A percentile compares a stretch with the other conserved stretches of the same genome.
Evolutionary conservation across 2,113 vertebrate genomes (phyloP).

Genomic region (Rhinogobius similis): DNA sequence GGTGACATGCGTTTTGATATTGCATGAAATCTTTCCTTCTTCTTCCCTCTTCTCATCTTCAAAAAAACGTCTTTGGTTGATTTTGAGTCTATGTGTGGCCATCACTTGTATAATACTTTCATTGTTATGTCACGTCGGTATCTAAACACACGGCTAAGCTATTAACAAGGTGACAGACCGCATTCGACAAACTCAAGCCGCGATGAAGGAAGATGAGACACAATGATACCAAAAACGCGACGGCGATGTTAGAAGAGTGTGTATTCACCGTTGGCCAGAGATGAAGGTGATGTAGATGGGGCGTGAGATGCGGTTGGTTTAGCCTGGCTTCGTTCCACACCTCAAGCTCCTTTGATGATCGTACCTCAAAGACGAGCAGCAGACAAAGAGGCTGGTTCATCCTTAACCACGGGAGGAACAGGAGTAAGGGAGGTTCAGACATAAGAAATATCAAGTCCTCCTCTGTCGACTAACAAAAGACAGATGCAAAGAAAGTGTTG

Average conservation of each 20-base stretch:
- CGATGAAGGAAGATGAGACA: constrained; percentile 39
- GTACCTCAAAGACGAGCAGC: constrained; percentile 55
- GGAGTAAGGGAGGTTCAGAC: constrained; percentile 41
- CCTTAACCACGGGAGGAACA: constrained; percentile 50
- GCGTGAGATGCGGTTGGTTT: constrained; percentile 55
- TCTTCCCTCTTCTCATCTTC: constrained; percentile 4
- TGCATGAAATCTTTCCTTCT: constrained; percentile 5
- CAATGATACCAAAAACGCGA: constrained; percentile 35
- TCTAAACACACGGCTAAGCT: constrained; percentile 51
- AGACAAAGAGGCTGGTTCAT: constrained; percentile 65
- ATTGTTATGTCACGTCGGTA: constrained; percentile 53
- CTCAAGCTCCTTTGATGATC: constrained; percentile 64
- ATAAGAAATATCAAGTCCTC: constrained; percentile 46
- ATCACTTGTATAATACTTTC: constrained; percentile 50
- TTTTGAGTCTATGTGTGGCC: constrained; percentile 39
- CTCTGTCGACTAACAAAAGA: constrained; percentile 43
- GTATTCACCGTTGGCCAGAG: constrained; percentile 52
- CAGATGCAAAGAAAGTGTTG: constrained; percentile 18
- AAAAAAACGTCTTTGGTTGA: constrained; percentile 39
- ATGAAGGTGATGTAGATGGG: constrained; percentile 59
- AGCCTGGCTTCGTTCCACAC: constrained; percentile 63
- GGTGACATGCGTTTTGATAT: constrained; percentile 8
- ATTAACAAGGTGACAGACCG: constrained; percentile 42
- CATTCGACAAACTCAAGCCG: constrained; percentile 55
- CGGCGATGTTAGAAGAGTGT: constrained; percentile 13